Base-by-base conservation (phyloP, 2,888 invertebrate genomes). In the Hypomecis punctinalis region DNA sequence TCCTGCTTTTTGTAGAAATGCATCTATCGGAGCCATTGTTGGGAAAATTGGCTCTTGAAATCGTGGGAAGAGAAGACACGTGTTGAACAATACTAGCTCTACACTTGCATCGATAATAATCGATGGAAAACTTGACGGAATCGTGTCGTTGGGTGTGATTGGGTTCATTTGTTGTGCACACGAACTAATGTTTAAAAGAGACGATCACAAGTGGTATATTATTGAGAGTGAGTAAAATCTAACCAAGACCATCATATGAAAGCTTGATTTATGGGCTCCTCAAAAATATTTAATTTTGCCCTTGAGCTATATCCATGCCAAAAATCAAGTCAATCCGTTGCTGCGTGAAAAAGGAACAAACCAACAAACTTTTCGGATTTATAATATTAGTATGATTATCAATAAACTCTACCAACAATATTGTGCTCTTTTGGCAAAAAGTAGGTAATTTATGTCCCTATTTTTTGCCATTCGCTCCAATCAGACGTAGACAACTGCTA, bases 61-160 rank as follows among this genome's bases (percentile, higher is more conserved):
- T 83, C 90, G 89, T 89, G 90, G 68, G 90, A 90, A 84, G 71
- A 58, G 66, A 58, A 65, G 69, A 75, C 78, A 76, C 73, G 72
- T 73, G 72, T 63, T 69, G 66, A 75, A 85, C 82, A 85, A 84
- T 84, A 72, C 71, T 76, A 69, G 70, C 36, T 35, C 33, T 23
- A 23, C 23, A 23, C 23, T 23, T 23, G 23, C 71, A 75, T 75
- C 47, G 77, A 78, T 76, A 71, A 75, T 72, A 68, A 9, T 35
- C 6, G 6, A 11, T 74, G 72, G 76, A 77, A 75, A 75, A 69
- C 66, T 54, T 67, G 61, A 64, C 61, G 53, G 61, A 59, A 63
- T 63, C 60, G 48, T 61, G 57, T 58, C 61, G 48, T 33, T 35
- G 36, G 36, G n/a, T 47, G 49, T 53, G 46, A 54, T 53, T 63